Base-by-base conservation (phyloP, 2,888 invertebrate species). In the Cataglyphis cursor region DNA sequence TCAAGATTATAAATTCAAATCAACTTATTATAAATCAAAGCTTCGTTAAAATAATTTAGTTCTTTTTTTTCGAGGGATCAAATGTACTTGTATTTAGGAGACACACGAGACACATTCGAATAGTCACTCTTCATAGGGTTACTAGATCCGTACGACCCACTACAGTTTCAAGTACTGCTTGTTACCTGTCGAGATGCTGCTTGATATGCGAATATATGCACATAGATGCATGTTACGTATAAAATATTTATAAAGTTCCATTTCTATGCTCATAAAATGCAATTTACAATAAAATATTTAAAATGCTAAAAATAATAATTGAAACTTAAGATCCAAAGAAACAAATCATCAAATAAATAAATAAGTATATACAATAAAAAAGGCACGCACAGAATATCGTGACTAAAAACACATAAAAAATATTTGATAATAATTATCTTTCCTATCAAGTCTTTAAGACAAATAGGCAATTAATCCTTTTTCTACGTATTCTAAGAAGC, bases 81-180 rank as follows among this genome's bases (percentile, higher is more conserved):
- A 62, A n/a, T 35, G 6, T 10, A 18, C 3, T n/a, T 66, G 66
- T 68, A 12, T 59, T 78, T 68, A 59, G 57, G 1, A 44, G 44
- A 68, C 51, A 44, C 5, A n/a, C 12, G n/a, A 64, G 24, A 61
- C 44, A 57, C n/a, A 51, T 44, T 4, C 48, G 6, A 15, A 54
- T 70, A 65, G 41, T 18, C 31, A 41, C 31, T 68, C 59, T 78
- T 8, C 12, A 35, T 78, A 78, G 3, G 28, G 44, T 78, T 65
- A 61, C 24, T 68, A 68, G 59, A 78, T 44, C 18, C 21, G 8
- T 66, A 66, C 57, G 12, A 68, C 18, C 68, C 24, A 78, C 44
- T 68, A 68, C 21, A 68, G 44, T 48, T 78, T 78, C 59, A 68
- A 78, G 68, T 18, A 76, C 28, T 76, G 76, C n/a, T 18, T 41